phyloP scores from a whole-genome alignment of 2,113 vertebrate genomes.

The Phaethornis superciliosus region DNA sequence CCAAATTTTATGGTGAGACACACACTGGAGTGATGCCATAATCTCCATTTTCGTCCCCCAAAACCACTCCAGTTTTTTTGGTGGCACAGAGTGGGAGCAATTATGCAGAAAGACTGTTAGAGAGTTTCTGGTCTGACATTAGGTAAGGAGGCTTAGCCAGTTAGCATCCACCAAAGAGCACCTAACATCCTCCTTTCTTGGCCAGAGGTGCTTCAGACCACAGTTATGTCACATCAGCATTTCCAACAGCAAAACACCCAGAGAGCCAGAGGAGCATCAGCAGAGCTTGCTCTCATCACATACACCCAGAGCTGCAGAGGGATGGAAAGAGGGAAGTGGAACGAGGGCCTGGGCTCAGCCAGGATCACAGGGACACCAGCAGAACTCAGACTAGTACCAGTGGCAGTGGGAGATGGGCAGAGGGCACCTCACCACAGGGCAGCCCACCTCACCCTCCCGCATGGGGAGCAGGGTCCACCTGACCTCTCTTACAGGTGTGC shows the following conservation, averaged over 20 bases:
- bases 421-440: background rate
- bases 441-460: background rate
- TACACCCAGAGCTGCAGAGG: background rate
- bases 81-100: background rate
- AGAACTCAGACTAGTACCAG: background rate
- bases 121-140: background rate
- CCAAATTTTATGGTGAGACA: background rate
- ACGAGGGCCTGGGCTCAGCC: background rate
- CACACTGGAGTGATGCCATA: background rate
- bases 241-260: background rate
- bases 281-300: background rate
- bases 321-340: background rate
- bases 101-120: background rate
- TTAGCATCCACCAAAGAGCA: background rate
- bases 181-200: background rate
- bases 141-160: background rate
- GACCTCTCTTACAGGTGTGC: conserved; percentile 31
- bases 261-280: background rate
- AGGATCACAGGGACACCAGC: accelerated
- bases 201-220: background rate
- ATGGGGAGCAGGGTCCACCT: background rate
- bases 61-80: background rate
- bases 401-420: accelerated
- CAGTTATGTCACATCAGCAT: background rate
- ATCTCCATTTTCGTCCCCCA: background rate